Percentiles rank a stretch among this genome's conserved stretches.
Evolutionary conservation across 2,888 invertebrate genomes (phyloP).

Genomic region (Punctoribates punctum): DNA sequence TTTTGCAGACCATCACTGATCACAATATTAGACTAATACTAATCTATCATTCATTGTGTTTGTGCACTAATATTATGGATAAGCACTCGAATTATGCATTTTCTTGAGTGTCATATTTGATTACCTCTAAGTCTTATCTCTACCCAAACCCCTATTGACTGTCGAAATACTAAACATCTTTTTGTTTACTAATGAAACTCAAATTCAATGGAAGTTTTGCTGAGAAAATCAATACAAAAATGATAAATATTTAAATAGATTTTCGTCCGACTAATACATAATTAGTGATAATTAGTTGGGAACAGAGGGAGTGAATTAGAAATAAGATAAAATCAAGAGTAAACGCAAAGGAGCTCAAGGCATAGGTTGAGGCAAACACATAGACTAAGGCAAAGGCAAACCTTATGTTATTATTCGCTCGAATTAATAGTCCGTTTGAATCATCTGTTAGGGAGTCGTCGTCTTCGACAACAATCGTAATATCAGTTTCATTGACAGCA

Average conservation of each 20-base stretch:
- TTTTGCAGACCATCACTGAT: neutral
- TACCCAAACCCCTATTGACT: neutral
- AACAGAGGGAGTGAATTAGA: no score
- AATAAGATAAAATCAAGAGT: no score
- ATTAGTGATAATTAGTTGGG: no score
- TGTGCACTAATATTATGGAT: neutral
- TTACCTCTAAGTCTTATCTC: neutral
- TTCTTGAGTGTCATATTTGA: neutral
- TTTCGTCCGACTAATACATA: no score
- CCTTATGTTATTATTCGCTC: conserved; percentile 23
- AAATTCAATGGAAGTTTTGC: no score
- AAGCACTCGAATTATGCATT: conserved; percentile 22
- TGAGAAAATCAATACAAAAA: no score
- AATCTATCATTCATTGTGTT: conserved; percentile 12
- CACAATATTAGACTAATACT: neutral
- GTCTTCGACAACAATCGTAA: conserved; percentile 19
- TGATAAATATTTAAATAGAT: no score
- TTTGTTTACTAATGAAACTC: no score
- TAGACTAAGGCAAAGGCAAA: conserved; percentile 2
- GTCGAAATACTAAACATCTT: no score
- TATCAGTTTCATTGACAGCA: conserved; percentile 20
- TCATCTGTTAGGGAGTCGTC: conserved; percentile 3
- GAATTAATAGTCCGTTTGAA: neutral
- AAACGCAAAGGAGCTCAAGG: no score
- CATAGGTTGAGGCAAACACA: no score